phyloP scores from a whole-genome alignment of 2,888 invertebrate genomes.

The Maniola hyperantus region DNA sequence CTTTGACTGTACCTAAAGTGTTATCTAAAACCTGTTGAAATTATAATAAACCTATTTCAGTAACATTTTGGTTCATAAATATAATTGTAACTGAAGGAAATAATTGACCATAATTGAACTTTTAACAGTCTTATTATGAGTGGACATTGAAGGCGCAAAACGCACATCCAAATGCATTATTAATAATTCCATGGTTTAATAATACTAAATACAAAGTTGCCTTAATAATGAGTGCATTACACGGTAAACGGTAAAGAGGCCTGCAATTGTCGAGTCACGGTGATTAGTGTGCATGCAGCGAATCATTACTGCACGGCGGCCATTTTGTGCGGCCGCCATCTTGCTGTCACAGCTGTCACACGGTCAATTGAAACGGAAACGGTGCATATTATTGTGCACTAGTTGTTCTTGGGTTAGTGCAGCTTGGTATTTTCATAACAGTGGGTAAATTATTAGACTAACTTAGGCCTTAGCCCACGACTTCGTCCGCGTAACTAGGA shows the following conservation, averaged over 20 bases:
- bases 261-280: constrained; percentile 38
- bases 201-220: constrained; percentile 12
- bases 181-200: constrained; percentile 21
- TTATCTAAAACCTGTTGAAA: too few relatives aligned
- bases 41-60: not conserved
- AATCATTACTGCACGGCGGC: constrained; percentile 36
- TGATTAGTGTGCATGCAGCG: constrained; percentile 43
- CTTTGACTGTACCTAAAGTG: too few relatives aligned
- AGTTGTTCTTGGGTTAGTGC: not conserved
- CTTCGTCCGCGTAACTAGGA: not conserved
- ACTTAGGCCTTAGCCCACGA: not conserved
- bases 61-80: not conserved
- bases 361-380: constrained; percentile 36
- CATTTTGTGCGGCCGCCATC: constrained; percentile 38
- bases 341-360: constrained; percentile 40
- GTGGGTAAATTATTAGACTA: not conserved
- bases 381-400: constrained; percentile 28
- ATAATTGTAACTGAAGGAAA: constrained; percentile 1
- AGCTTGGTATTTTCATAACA: not conserved
- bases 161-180: constrained; percentile 14
- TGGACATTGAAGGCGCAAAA: constrained; percentile 7
- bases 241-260: constrained; percentile 31
- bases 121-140: not conserved
- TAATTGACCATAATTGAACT: not conserved
- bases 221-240: constrained; percentile 20